Base-by-base conservation (phyloP, 1,140 invertebrate genomes). In the Eufriesea mexicana region DNA sequence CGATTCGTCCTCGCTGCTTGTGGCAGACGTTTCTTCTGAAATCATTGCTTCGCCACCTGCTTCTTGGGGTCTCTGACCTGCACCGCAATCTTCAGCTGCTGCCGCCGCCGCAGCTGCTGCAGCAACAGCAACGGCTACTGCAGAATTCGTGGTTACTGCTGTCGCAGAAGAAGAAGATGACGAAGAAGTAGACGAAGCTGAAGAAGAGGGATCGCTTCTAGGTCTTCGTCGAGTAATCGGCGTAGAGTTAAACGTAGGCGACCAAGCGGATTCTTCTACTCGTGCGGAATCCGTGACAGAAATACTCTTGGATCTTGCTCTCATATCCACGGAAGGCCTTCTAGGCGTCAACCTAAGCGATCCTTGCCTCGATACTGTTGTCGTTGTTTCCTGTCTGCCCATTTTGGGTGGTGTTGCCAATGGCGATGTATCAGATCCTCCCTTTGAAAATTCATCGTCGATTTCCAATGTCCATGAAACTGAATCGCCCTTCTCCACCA, bases 381-480 rank as follows among this genome's bases (percentile, higher is more conserved):
- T 16, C 51, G 45, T 8, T 25, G 55, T 12, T 47, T 84, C 67
- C 9, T 83, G 28, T 35, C 80, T 88, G 9, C 71, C 54, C 23
- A 82, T 79, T 67, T 90, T 87, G n/a, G 89, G 64, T 18, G 84
- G 51, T 16, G 83, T 86, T 51, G 61, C 74, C 16, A 75, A 67
- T 6, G 83, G 79, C 35, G 85, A 35, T 6, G 79, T 54, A n/a
- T 88, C 86, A 0, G 81, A 64, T 35, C 66, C 42, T 14, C 49
- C 95, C 84, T 97, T 96, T 0, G 96, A 95, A 10, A 95, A 95
- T 86, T 97, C 83, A 47, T 89, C 97, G 70, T 96, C 96, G 83
- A 98, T 96, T 89, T 98, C 97, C 18, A 98, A 92, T 6, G 97
- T 97, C 96, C 97, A 98, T 79, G 97, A 97, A 20, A 98, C 97